Evolutionary conservation across 2,113 vertebrate species (phyloP).

Genomic region (Aphelocoma coerulescens): DNA sequence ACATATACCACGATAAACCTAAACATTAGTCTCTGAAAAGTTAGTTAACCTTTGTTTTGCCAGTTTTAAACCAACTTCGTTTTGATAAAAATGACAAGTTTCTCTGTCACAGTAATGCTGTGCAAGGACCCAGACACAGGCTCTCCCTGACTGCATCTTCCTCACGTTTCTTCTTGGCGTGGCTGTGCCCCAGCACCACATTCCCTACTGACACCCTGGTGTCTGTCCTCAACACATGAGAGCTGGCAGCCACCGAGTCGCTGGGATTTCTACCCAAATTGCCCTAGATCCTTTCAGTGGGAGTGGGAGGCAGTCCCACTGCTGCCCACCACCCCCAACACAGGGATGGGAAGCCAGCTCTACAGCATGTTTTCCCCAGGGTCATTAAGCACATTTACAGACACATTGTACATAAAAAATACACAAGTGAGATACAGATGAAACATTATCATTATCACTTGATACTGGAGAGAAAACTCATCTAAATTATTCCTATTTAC

Average conservation of each 20-base stretch:
- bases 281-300: neutral
- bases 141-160: neutral
- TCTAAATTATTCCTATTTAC: neutral
- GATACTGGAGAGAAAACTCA: neutral
- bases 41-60: constrained; percentile 63
- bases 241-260: rapidly evolving
- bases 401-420: neutral
- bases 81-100: constrained; percentile 49
- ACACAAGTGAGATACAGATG: neutral
- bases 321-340: neutral
- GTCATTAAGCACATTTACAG: neutral
- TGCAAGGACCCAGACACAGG: constrained; percentile 7
- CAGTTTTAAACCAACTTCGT: constrained; percentile 64
- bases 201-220: neutral
- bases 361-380: neutral
- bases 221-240: neutral
- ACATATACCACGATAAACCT: constrained; percentile 71
- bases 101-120: neutral
- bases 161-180: rapidly evolving
- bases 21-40: constrained; percentile 68
- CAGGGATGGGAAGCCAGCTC: neutral
- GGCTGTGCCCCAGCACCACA: neutral
- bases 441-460: neutral
- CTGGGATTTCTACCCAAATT: neutral
- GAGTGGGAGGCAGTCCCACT: neutral